Evolutionary conservation across 2,113 vertebrate species (phyloP), one percentile per base, ranked within the genome.

Genomic region (Calyptommatus sinebrachiatus): DNA sequence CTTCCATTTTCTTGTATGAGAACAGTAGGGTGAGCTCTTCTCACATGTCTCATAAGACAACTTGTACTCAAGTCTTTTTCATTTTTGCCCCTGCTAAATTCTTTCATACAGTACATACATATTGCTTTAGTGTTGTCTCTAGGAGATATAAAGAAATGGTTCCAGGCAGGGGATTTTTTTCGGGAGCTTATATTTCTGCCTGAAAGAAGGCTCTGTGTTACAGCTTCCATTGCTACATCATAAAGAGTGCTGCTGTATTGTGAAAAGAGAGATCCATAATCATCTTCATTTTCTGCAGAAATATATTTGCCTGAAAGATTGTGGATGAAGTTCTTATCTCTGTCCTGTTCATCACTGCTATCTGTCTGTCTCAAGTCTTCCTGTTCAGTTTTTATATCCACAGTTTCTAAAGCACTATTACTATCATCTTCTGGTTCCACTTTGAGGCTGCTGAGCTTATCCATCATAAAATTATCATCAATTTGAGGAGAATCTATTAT

Each of bases 41-140:
- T 93, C 69, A 99, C 98, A 3, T 99, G 98, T 83, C 98, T 95
- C 98, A 99, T 99, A 74, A 99, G 96, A 87, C 98, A 99, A 87
- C 98, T 99, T 10, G 98, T 99, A 84, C 98, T 99, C 81, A 99
- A 90, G 91, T 99, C 98, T 91, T 99, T 99, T 89, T 99, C 98
- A 18, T 99, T 99, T 91, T 99, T 99, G 60, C 98, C 98, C 29
- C 98, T 93, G 84, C 98, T 99, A 77, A 99, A 99, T 90, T 99
- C 98, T 93, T 98, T 99, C 97, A 99, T 97, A 92, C 98, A 99
- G 95, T 99, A 99, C 91, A 97, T 97, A 91, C 98, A 99, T 91
- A 99, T 96, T 88, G 98, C 98, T 95, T 99, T 99, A 87, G 98
- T 99, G 91, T 96, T 96, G 91, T 99, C 98, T 85, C 97, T 96